phyloP scores from a whole-genome alignment of 2,113 vertebrate genomes.

The Lamprotornis superbus region DNA sequence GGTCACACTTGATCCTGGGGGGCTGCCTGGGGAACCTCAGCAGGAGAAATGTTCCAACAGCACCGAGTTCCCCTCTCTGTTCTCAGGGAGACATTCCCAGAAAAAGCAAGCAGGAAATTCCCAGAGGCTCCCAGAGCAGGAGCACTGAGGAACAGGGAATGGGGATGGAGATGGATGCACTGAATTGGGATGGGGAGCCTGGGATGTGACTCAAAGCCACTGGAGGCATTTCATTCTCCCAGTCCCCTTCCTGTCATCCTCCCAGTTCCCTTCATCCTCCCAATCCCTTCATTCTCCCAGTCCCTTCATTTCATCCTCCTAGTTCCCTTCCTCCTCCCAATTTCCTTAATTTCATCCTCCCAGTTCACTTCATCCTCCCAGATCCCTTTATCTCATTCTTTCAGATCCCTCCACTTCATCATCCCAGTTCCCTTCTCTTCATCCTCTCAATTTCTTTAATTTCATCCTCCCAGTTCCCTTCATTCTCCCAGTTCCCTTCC shows the following conservation, averaged over 20 bases:
- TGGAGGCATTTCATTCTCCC: not conserved
- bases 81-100: not conserved
- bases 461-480: not conserved
- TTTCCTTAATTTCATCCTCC: not conserved
- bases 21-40: not conserved
- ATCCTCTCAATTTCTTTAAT: rapidly evolving
- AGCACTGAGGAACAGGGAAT: not conserved
- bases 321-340: too few species aligned
- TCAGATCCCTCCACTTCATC: not conserved
- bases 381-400: rapidly evolving
- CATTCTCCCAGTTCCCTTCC: not conserved
- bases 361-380: too few species aligned
- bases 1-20: not conserved
- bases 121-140: not conserved
- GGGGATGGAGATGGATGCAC: not conserved
- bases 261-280: not conserved
- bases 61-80: not conserved
- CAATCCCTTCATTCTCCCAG: not conserved
- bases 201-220: not conserved
- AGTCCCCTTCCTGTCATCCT: rapidly evolving
- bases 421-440: rapidly evolving
- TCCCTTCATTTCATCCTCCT: not conserved
- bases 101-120: not conserved
- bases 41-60: not conserved
- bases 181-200: not conserved